Percentiles rank a stretch among this genome's conserved stretches.
Conservation (phyloP, 64 coral and sea anemone species). For the Montipora capricornis region DNA sequence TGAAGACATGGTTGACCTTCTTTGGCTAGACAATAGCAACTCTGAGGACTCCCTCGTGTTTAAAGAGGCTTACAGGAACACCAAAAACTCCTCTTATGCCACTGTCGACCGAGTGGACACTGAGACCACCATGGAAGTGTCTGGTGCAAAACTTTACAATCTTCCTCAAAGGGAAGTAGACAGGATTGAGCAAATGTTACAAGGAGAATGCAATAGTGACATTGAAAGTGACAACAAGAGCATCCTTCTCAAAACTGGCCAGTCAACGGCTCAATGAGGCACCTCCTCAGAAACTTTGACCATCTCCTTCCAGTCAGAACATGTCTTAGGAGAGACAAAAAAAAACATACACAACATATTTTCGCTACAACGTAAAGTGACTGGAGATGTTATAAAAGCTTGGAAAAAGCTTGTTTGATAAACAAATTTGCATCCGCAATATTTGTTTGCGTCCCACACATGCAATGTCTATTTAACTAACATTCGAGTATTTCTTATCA, state of each 20-base stretch:
- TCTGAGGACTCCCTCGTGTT: constrained; percentile 57
- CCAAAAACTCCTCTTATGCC: constrained; percentile 69
- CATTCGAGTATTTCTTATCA: too few relatives aligned
- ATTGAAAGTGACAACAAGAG: neutral
- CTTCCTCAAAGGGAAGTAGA: constrained; percentile 72
- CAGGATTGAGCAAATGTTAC: constrained; percentile 55
- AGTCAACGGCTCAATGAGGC: neutral
- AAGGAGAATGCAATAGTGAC: constrained; percentile 43
- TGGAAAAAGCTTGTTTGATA: too few relatives aligned
- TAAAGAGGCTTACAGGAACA: constrained; percentile 68
- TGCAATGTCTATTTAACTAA: too few relatives aligned
- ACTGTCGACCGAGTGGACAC: neutral
- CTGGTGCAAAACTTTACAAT: constrained; percentile 58
- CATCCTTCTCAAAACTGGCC: neutral
- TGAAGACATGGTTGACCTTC: constrained; percentile 65
- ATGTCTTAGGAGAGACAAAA: neutral
- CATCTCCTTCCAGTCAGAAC: neutral
- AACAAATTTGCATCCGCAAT: too few relatives aligned
- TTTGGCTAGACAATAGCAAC: constrained; percentile 68
- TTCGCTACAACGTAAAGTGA: too few relatives aligned
- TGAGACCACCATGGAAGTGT: constrained; percentile 53
- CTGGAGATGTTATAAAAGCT: too few relatives aligned
- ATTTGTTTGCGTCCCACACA: too few relatives aligned
- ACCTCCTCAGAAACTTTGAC: neutral
- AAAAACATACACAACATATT: too few relatives aligned